Base-by-base conservation (phyloP, 1,140 invertebrate genomes). In the Meloidogyne hapla region DNA sequence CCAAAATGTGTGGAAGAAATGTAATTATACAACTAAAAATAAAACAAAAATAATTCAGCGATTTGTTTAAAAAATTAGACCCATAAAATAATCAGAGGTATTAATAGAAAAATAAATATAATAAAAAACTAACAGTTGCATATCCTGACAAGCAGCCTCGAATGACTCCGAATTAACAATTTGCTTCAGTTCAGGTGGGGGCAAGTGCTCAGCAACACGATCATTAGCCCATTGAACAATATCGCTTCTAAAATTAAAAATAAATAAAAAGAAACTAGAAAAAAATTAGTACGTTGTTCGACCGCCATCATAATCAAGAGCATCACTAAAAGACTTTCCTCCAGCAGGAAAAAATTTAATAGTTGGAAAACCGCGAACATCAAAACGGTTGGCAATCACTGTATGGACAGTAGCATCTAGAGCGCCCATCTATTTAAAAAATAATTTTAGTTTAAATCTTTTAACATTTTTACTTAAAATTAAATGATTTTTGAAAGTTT, bases 281-380 rank as follows among this genome's bases (percentile, higher is more conserved):
- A 21, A 62, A 0, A 33, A n/a, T n/a, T n/a, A n/a, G n/a, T 69
- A 75, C 74, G 85, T 87, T 26, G 93, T 95, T 73, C 97, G 90
- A n/a, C 95, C 96, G 33, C 96, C 96, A 85, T 91, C 89, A 85
- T 91, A 91, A 12, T 91, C 91, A 74, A 88, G 82, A 66, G 95
- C 93, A 77, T 91, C 90, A 8, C 90, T 92, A 18, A 91, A 91
- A 79, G 91, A 91, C 73, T 91, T 89, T 87, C 94, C 95, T 77
- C 94, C 94, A 40, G 92, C 90, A 1, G 91, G 90, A 90, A 99
- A 99, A 87, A 92, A 92, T 89, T 99, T 99, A 77, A 99, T 98
- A 10, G 96, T 98, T 12, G 96, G 96, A 89, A 95, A 99, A 0
- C 96, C 96, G 83, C 92, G 91, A 45, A 99, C 91, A 45, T 86